phyloP scores from a whole-genome alignment of 2,797 vertebrate species.

The Lutjanus campechanus region DNA sequence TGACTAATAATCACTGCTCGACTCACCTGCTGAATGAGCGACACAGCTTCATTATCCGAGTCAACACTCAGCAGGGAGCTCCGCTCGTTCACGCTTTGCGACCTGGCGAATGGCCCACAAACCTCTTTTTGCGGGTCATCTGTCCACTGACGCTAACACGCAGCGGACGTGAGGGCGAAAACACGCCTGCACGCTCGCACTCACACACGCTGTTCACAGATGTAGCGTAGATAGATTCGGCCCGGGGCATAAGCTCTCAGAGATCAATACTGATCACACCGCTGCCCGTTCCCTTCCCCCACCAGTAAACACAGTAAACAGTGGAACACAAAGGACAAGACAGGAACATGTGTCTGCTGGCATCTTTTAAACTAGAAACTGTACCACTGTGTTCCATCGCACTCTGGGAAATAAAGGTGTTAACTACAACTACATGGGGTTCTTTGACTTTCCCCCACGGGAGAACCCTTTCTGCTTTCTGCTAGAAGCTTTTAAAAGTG shows the following conservation, averaged over 20 bases:
- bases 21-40: constrained; percentile 19
- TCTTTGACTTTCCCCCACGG: no score
- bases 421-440: no score
- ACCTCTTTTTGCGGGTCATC: constrained; percentile 23
- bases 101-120: constrained; percentile 10
- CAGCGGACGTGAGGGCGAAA: background rate
- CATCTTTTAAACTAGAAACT: background rate
- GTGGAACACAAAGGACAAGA: constrained; percentile 34
- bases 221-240: constrained; percentile 38
- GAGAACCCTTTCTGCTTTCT: no score
- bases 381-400: background rate
- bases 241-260: constrained; percentile 46
- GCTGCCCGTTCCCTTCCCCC: constrained; percentile 34
- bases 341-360: constrained; percentile 13
- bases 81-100: background rate
- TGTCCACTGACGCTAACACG: constrained; percentile 7
- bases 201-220: constrained; percentile 16
- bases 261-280: constrained; percentile 75
- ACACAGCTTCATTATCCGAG: constrained; percentile 12
- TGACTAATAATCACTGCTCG: constrained; percentile 20
- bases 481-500: no score
- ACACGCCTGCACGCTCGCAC: background rate
- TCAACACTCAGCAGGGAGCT: background rate
- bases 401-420: no score
- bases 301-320: constrained; percentile 20